Evolutionary conservation across 2,888 invertebrate species (phyloP).

Genomic region (Mythimna vitellina): DNA sequence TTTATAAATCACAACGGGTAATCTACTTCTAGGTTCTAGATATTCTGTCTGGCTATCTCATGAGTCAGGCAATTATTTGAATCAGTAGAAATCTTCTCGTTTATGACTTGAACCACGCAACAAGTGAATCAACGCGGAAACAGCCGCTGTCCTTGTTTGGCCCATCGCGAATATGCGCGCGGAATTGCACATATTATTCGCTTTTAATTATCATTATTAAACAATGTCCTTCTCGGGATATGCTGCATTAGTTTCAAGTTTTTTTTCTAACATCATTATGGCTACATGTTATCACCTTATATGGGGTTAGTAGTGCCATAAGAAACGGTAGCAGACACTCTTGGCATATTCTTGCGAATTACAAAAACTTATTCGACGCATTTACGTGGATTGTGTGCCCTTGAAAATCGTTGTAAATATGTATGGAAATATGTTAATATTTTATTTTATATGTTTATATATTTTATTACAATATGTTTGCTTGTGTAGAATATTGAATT

Average conservation of each 20-base stretch:
- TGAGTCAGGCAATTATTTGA: slow-evolving; percentile 36
- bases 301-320: slow-evolving; percentile 43
- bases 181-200: slow-evolving; percentile 83
- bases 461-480: slow-evolving; percentile 38
- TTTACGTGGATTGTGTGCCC: slow-evolving; percentile 46
- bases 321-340: slow-evolving; percentile 17
- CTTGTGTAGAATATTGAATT: slow-evolving; percentile 41
- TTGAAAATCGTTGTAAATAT: slow-evolving; percentile 52
- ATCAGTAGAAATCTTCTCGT: slow-evolving; percentile 42
- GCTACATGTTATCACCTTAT: slow-evolving; percentile 48
- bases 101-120: slow-evolving; percentile 65
- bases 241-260: slow-evolving; percentile 62
- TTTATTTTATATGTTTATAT: no score
- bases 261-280: slow-evolving; percentile 63
- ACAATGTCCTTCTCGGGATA: slow-evolving; percentile 79
- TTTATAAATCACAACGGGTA: background rate
- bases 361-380: slow-evolving; percentile 38
- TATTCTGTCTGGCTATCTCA: slow-evolving; percentile 7
- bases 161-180: slow-evolving; percentile 83
- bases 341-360: slow-evolving; percentile 41
- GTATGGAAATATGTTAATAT: slow-evolving; percentile 43
- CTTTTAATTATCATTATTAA: slow-evolving; percentile 85
- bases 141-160: slow-evolving; percentile 86
- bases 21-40: slow-evolving; percentile 11
- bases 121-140: slow-evolving; percentile 88